Evolutionary conservation across 37 sponge, comb jelly and placozoan genomes (phyloP), one percentile per base, ranked within the genome.

Genomic region (Halisarca cf. caerulea): DNA sequence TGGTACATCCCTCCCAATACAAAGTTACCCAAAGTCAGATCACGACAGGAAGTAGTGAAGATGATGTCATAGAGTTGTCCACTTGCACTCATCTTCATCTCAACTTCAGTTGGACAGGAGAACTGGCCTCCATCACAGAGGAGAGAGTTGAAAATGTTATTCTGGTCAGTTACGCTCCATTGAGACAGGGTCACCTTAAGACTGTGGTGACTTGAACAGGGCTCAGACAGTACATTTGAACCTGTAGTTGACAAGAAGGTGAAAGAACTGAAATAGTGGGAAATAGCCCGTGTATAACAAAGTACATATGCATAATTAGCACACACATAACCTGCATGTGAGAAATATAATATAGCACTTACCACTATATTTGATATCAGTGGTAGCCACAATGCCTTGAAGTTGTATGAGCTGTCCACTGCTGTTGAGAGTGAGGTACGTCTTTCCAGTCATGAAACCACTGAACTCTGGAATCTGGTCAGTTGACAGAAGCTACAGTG

Each of bases 91-190:
- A 68, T 28, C 34, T 28, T 30, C 69, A 68, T 34, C 32, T 68
- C 69, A 30, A 68, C 35, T 3, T 28, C 35, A 34, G 30, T 34
- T 68, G 69, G 69, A 8, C 34, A 34, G 69, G n/a, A 17, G 69
- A 68, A 68, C 34, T 17, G 69, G 17, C 69, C 69, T 68, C 69
- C 69, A 68, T 68, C 69, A 34, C 32, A 68, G 35, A 68, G 33
- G 3, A 68, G 35, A 68, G 35, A 34, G 33, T 68, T 68, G 69
- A 68, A 68, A 4, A 68, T 68, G 69, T 68, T 68, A 4, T 68
- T 34, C 69, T 68, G 30, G 69, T 68, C 69, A 34, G 69, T 68
- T 30, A 68, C 27, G 35, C 15, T 68, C 69, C 69, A 68, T 34
- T 68, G 69, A 34, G 69, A 68, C 33, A 68, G 69, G 0, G 69